These are phyloP conservation scores for Gadus chalcogrammus DNA, from an alignment of 2,113 vertebrate species.

Conservation along the genomic window DNA sequence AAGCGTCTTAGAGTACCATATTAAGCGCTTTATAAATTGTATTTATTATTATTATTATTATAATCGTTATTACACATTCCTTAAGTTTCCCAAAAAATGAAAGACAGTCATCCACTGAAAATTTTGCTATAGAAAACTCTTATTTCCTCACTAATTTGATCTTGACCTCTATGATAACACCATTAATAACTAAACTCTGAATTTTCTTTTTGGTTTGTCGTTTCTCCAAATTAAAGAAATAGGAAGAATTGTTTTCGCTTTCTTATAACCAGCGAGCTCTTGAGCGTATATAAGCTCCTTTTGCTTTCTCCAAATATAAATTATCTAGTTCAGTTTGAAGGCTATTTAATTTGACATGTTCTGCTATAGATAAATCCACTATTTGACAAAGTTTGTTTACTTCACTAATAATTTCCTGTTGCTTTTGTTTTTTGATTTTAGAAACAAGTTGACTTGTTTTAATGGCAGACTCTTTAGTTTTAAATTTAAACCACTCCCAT, in stretches of 20 bases:
- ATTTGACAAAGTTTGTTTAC: not conserved
- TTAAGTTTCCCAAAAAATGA: not conserved
- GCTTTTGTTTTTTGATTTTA: slow-evolving; percentile 3
- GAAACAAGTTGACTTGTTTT: not conserved
- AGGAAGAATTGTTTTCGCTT: slow-evolving; percentile 4
- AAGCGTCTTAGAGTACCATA: too few relatives aligned
- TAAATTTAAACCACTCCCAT: not conserved
- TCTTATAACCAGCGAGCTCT: slow-evolving; percentile 14
- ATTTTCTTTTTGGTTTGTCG: too few relatives aligned
- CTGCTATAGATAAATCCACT: not conserved
- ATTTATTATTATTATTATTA: too few relatives aligned
- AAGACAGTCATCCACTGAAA: not conserved
- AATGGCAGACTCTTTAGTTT: slow-evolving; percentile 3
- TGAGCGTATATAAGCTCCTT: slow-evolving; percentile 16
- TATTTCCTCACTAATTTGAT: not conserved
- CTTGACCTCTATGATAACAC: not conserved
- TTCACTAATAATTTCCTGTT: not conserved
- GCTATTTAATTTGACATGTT: not conserved
- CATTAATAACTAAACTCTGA: too few relatives aligned
- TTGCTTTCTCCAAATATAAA: slow-evolving; percentile 18
- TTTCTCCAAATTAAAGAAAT: too few relatives aligned
- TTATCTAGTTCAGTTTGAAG: slow-evolving; percentile 2
- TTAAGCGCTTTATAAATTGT: too few relatives aligned
- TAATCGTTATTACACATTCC: not conserved
- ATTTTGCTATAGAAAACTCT: slow-evolving; percentile 1